Evolutionary conservation across 2,113 vertebrate genomes (phyloP).

Genomic region (Prionailurus bengalensis): DNA sequence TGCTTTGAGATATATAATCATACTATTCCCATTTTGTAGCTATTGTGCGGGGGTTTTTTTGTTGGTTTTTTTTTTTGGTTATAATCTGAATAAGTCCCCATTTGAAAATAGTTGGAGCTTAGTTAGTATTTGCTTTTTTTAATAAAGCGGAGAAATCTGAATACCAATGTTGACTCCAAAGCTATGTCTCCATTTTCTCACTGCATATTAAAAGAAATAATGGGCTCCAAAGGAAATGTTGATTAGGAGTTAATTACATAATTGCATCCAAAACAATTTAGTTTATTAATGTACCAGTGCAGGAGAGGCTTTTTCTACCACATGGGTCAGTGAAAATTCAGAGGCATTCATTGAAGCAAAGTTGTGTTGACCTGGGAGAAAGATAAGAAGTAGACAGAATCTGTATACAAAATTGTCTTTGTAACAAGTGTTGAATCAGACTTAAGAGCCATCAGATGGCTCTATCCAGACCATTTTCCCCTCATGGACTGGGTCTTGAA

Average conservation of each 20-base stretch:
- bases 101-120: constrained; percentile 32
- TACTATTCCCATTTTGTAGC: constrained; percentile 32
- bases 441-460: neutral
- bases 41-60: neutral
- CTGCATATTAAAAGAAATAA: constrained; percentile 2
- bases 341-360: neutral
- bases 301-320: neutral
- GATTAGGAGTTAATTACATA: constrained; percentile 37
- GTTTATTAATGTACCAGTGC: neutral
- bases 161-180: constrained; percentile 20
- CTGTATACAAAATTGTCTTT: neutral
- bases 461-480: neutral
- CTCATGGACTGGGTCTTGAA: neutral
- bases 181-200: constrained; percentile 23
- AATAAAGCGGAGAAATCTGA: constrained; percentile 21
- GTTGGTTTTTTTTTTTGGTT: neutral
- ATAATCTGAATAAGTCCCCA: neutral
- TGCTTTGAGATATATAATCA: neutral
- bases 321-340: neutral
- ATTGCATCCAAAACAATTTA: neutral
- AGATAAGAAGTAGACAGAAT: neutral
- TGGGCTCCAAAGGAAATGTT: constrained; percentile 3
- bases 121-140: constrained; percentile 29
- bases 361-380: neutral
- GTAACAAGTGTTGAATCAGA: neutral